A percentile compares a stretch with the other conserved stretches of the same genome.
These are phyloP conservation scores for Ictidomys tridecemlineatus DNA, from an alignment of 2,113 vertebrate species.

Conservation along the genomic window DNA sequence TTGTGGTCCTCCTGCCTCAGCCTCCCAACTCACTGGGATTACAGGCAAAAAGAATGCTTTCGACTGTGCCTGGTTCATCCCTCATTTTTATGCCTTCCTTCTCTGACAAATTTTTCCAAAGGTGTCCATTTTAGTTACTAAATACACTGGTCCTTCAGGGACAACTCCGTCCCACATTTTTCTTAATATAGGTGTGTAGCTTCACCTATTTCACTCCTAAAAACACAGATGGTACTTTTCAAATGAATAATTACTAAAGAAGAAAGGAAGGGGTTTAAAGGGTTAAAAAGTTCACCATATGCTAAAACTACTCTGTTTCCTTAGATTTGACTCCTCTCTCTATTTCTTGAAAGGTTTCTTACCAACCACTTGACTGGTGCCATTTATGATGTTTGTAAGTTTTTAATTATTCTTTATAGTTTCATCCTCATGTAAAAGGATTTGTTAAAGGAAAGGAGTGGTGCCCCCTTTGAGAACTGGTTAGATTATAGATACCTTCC, in stretches of 20 bases:
- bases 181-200: neutral
- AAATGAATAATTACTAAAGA: neutral
- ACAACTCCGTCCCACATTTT: neutral
- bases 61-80: too few relatives aligned
- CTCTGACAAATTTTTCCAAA: neutral
- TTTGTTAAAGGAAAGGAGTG: neutral
- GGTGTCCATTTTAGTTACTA: neutral
- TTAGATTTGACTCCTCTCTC: neutral
- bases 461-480: neutral
- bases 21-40: too few relatives aligned
- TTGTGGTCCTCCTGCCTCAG: too few relatives aligned
- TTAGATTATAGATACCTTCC: neutral
- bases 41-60: too few relatives aligned
- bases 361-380: neutral
- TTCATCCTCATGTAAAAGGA: neutral
- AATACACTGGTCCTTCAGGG: neutral
- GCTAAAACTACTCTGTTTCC: neutral
- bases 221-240: neutral
- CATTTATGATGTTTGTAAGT: neutral
- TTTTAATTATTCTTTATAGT: conserved; percentile 3
- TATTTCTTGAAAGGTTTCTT: neutral
- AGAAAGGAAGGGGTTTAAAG: neutral
- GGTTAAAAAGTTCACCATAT: neutral
- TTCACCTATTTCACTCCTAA: neutral
- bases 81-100: neutral